Conservation (phyloP, 2,797 vertebrate species). For the Squalus acanthias region DNA sequence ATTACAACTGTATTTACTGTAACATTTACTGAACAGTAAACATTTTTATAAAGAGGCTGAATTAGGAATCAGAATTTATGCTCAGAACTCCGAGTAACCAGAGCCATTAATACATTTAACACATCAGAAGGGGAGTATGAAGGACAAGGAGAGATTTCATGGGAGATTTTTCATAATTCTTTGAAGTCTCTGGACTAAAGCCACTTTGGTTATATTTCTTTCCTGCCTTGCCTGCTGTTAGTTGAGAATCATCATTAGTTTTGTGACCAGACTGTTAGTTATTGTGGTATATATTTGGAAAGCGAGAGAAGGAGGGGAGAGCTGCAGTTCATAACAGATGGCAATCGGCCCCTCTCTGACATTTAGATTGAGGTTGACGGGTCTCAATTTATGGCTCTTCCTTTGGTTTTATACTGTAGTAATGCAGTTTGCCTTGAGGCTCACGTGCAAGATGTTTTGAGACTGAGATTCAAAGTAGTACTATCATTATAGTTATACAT, state of each 20-base stretch:
- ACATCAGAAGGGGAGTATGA: background rate
- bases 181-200: background rate
- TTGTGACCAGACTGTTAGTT: background rate
- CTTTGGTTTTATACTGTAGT: background rate
- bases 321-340: background rate
- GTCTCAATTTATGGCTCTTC: background rate
- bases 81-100: background rate
- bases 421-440: background rate
- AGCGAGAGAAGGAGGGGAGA: background rate
- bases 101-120: background rate
- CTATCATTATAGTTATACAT: background rate
- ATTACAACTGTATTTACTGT: background rate
- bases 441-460: background rate
- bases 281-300: constrained; percentile 12
- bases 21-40: background rate
- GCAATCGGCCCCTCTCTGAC: background rate
- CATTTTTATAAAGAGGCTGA: background rate
- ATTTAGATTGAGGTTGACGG: background rate
- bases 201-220: background rate
- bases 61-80: background rate
- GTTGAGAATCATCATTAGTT: background rate
- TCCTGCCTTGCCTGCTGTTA: background rate
- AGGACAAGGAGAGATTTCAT: background rate
- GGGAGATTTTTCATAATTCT: background rate
- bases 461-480: background rate